phyloP scores from a whole-genome alignment of 1,140 invertebrate species.

The Chionoecetes opilio region DNA sequence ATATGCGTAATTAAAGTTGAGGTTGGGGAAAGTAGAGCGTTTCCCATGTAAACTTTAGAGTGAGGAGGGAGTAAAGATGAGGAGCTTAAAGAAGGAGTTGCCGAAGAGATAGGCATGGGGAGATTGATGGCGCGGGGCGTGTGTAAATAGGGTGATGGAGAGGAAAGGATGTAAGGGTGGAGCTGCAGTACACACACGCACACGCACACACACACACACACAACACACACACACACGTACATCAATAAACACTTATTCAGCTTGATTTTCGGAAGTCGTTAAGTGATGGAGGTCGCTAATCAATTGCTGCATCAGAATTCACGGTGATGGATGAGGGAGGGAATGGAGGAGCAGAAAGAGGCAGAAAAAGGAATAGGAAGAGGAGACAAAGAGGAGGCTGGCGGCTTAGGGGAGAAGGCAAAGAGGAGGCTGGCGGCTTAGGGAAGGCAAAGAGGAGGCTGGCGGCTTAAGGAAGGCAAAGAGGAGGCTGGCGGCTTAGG shows the following conservation, averaged over 20 bases:
- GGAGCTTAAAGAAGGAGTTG: neutral
- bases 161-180: neutral
- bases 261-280: neutral
- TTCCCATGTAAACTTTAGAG: constrained; percentile 9
- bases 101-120: neutral
- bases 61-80: neutral
- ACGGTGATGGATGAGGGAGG: neutral
- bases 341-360: neutral
- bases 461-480: too few species aligned
- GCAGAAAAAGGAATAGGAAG: neutral
- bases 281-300: neutral
- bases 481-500: too few species aligned
- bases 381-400: neutral
- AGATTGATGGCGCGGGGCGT: neutral
- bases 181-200: too few species aligned
- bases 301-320: neutral
- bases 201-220: neutral
- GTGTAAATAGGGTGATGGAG: neutral
- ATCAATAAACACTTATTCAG: neutral
- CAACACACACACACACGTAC: constrained; percentile 5
- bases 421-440: too few species aligned
- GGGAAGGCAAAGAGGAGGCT: too few species aligned
- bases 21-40: neutral
- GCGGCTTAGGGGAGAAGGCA: neutral
- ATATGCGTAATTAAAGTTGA: neutral